Evolutionary conservation across 2,888 invertebrate genomes (phyloP), one percentile per base, ranked within the genome.

Genomic region (Crematogaster levior): DNA sequence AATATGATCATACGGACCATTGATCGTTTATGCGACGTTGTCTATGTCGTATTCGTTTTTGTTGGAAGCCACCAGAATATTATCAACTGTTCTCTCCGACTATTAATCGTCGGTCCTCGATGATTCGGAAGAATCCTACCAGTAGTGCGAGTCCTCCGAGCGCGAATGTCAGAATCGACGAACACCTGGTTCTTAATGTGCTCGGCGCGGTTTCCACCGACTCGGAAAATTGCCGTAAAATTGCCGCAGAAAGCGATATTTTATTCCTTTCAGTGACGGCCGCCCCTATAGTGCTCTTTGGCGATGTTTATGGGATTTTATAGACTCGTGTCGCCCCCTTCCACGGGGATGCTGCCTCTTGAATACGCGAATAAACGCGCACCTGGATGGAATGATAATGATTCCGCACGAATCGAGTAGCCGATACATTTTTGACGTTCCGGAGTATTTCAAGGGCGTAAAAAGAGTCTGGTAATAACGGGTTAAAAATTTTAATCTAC

Each of bases 171-270:
- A 48, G 89, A 60, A 40, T 34, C 68, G 56, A 43, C 56, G 53
- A 68, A 85, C 88, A 86, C 89, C 88, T 86, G 86, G 88, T 72
- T 72, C 83, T 81, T 70, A 68, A 66, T 81, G 85, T n/a, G 79
- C 84, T 73, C 82, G 84, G 82, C 85, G 87, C 83, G 88, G 88
- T 91, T 77, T 86, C 73, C 92, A 91, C 81, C 90, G 91, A 89
- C 85, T 91, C 89, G 94, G 94, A 94, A 94, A 94, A 94, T 94
- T 94, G 92, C 93, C 94, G 94, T 94, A 94, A 94, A 94, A 94
- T 94, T 94, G 91, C 93, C 90, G 90, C 92, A 90, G 90, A 90
- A 92, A 93, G 90, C 93, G 92, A 93, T 93, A 93, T 93, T 93
- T 93, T 93, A 93, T 93, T 92, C 92, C 88, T 89, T 92, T 92